phyloP scores from a whole-genome alignment of 2,797 vertebrate species.

The Monodelphis domestica region DNA sequence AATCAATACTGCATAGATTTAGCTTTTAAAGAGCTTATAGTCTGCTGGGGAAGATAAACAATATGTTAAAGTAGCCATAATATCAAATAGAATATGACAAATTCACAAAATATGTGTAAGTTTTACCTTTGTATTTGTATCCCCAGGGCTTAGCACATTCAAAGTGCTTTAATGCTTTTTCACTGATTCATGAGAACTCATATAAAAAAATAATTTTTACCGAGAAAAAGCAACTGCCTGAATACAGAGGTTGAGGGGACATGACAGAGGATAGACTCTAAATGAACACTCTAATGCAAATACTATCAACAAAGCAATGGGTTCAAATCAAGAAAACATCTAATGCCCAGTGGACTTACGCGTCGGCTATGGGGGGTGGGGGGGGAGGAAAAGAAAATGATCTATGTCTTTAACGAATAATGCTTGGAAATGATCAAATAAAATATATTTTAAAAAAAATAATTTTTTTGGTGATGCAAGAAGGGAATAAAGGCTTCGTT shows the following conservation, averaged over 20 bases:
- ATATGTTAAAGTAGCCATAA: neutral
- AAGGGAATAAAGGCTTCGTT: neutral
- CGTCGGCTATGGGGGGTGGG: too few species aligned
- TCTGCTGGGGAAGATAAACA: neutral
- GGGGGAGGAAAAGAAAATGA: too few species aligned
- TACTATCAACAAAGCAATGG: too few species aligned
- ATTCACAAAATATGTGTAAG: slow-evolving; percentile 2
- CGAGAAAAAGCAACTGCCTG: too few species aligned
- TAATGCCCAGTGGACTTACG: too few species aligned
- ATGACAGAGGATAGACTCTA: too few species aligned
- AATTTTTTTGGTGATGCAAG: neutral
- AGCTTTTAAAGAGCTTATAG: neutral
- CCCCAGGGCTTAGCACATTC: neutral
- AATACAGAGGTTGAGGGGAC: too few species aligned
- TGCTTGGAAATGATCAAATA: too few species aligned
- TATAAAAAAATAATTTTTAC: neutral
- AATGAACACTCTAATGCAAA: too few species aligned
- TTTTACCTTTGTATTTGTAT: neutral
- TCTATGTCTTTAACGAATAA: too few species aligned
- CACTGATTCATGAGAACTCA: neutral
- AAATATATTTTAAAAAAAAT: too few species aligned
- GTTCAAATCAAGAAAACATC: too few species aligned
- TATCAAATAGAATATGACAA: neutral
- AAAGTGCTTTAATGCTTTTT: neutral
- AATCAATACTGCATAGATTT: neutral